Base-by-base conservation (phyloP, 2,888 invertebrate genomes). In the Biston betularia region DNA sequence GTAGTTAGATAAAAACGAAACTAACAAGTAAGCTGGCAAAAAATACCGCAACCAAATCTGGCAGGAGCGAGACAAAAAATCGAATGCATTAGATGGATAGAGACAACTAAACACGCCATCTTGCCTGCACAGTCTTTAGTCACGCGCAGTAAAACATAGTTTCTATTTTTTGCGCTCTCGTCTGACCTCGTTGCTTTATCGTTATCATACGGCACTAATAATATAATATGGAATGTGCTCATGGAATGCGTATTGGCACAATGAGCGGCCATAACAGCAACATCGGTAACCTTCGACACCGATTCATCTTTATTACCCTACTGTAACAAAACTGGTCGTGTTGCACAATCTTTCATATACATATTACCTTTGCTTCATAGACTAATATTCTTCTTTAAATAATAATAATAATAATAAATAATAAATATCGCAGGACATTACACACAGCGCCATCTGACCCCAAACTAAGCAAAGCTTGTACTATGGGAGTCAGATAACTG, bases 171-270 rank as follows among this genome's bases (percentile, higher is more conserved):
- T 93, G 90, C 89, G 84, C 86, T 89, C 88, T 88, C 84, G 85
- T 86, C 88, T 92, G 92, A 92, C 92, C 92, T 92, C 92, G 89
- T 89, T 89, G 87, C 84, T 90, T 90, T 92, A 93, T 93, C 92
- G 89, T 90, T 93, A 92, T 92, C 92, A 89, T 87, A 84, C 85
- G 77, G 77, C 83, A 83, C 83, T 88, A 89, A 89, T 88, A 89
- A 89, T 88, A 90, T 89, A 89, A 24, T 24, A 24, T 86, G 85
- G 85, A 87, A 87, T 89, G 88, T 79, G 84, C 83, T 82, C 78
- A 82, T 84, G 82, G 83, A 87, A 87, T 85, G 83, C 79, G 81
- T 75, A 75, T 76, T 76, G 79, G 77, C 78, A 81, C 78, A 84
- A 83, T 79, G 74, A 81, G 78, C 79, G 75, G 80, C 76, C 76